Conservation (phyloP, 2,888 invertebrate genomes). For the Caenorhabditis becei region DNA sequence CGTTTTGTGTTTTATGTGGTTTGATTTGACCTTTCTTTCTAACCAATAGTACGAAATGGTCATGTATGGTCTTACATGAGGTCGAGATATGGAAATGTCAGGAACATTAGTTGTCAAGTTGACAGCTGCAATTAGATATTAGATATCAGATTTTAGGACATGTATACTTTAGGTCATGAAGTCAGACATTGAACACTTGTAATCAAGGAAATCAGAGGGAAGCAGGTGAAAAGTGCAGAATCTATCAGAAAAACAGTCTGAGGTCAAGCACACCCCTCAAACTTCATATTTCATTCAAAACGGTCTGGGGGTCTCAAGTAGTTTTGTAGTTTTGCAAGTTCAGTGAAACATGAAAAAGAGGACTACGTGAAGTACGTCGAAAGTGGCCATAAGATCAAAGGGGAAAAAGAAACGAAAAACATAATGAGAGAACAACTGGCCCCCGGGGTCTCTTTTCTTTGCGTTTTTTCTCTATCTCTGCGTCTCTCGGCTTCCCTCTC, state of each 20-base stretch:
- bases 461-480: background rate
- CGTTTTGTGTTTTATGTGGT: constrained; percentile 47
- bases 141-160: no score
- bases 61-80: no score
- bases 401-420: constrained; percentile 30
- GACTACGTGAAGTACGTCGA: constrained; percentile 4
- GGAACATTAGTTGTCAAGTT: no score
- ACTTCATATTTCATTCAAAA: constrained; percentile 20
- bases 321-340: background rate
- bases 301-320: background rate
- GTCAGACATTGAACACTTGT: background rate
- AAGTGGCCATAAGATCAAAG: constrained; percentile 45
- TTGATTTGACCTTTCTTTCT: constrained; percentile 12
- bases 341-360: constrained; percentile 1
- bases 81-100: no score
- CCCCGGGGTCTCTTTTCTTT: background rate
- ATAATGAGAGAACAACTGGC: constrained; percentile 43
- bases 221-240: no score
- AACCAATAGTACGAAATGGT: constrained; percentile 18
- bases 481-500: background rate
- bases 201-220: no score
- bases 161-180: constrained; percentile 14
- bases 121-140: no score
- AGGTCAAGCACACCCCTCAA: no score
- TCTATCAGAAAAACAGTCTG: no score